A percentile compares a stretch with the other conserved stretches of the same genome.
phyloP scores from a whole-genome alignment of 2,888 invertebrate species.

The Chrysina gloriosa region DNA sequence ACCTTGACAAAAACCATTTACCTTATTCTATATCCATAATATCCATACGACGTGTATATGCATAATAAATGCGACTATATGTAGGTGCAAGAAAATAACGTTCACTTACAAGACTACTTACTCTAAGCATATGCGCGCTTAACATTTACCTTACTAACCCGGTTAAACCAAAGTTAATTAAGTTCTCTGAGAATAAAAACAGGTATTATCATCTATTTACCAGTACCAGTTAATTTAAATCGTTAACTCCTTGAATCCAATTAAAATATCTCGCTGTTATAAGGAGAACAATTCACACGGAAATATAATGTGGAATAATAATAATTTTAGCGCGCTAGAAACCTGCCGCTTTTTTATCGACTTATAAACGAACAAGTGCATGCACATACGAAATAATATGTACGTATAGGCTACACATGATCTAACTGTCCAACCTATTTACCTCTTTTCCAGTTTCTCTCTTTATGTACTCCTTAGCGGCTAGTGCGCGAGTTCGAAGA shows the following conservation, averaged over 20 bases:
- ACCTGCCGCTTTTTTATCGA: neutral
- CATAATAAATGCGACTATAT: constrained; percentile 1
- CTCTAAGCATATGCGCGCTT: neutral
- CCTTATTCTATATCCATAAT: constrained; percentile 7
- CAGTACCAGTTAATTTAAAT: neutral
- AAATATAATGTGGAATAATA: neutral
- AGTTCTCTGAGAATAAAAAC: neutral
- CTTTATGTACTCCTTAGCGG: constrained; percentile 19
- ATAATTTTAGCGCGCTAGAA: neutral
- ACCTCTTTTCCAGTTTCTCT: constrained; percentile 41
- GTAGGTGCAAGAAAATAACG: neutral
- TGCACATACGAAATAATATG: neutral
- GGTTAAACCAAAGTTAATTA: constrained; percentile 7
- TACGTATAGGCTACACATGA: constrained; percentile 16
- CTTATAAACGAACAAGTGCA: neutral
- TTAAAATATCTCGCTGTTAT: constrained; percentile 5
- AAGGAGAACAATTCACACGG: neutral
- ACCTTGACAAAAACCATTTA: constrained; percentile 9
- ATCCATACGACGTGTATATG: neutral
- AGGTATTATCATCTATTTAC: neutral
- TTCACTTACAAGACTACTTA: constrained; percentile 18
- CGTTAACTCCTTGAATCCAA: neutral
- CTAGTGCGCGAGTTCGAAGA: constrained; percentile 25
- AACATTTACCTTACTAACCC: constrained; percentile 3
- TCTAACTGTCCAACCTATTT: constrained; percentile 42